phyloP scores from a whole-genome alignment of 2,888 invertebrate genomes.

The Cheiracanthium punctorium region DNA sequence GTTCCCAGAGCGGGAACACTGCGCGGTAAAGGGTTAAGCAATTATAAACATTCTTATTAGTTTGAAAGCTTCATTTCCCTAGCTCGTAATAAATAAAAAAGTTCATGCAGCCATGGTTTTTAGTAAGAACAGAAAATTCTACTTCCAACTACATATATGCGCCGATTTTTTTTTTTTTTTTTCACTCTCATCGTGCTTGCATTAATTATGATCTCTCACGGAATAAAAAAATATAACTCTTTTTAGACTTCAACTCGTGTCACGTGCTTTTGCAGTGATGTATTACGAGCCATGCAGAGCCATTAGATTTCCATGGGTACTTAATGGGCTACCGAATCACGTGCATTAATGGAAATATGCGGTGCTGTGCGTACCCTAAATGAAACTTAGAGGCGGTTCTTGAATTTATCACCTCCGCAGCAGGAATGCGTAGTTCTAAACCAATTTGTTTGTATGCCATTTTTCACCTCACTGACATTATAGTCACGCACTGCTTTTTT shows the following conservation, averaged over 20 bases:
- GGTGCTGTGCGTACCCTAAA: slow-evolving; percentile 14
- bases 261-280: slow-evolving; percentile 35
- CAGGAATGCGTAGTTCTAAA: slow-evolving; percentile 19
- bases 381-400: slow-evolving; percentile 52
- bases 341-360: slow-evolving; percentile 4
- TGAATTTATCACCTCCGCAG: slow-evolving; percentile 39
- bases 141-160: background rate
- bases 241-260: background rate
- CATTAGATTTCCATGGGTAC: slow-evolving; percentile 39
- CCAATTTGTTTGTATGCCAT: slow-evolving; percentile 42
- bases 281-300: slow-evolving; percentile 13
- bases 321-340: slow-evolving; percentile 48
- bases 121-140: background rate
- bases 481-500: background rate
- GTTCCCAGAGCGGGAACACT: no score
- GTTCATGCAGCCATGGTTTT: no score
- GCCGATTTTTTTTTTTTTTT: background rate
- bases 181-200: background rate
- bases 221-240: background rate
- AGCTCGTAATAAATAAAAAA: no score
- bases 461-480: background rate
- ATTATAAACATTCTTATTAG: no score
- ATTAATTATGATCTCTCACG: slow-evolving; percentile 46
- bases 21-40: no score
- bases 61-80: no score